Conservation (phyloP, 2,888 invertebrate species). For the Pterostichus madidus region DNA sequence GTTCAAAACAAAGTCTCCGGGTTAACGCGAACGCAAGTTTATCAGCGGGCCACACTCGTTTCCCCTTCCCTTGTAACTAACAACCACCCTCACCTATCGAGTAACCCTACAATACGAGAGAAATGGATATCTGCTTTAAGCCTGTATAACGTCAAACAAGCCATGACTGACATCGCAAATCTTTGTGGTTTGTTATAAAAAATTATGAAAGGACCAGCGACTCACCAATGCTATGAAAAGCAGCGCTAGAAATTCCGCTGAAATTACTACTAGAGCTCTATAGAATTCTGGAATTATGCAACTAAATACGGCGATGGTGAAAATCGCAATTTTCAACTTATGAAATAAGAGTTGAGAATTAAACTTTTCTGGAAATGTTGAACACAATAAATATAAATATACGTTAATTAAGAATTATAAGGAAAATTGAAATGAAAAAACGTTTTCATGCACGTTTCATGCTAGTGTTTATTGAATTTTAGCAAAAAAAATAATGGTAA, state of each 20-base stretch:
- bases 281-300: not conserved
- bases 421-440: no score
- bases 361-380: no score
- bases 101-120: not conserved
- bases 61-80: conserved; percentile 8
- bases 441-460: no score
- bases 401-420: no score
- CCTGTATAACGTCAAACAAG: not conserved
- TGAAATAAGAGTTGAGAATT: no score
- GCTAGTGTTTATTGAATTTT: no score
- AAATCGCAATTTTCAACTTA: no score
- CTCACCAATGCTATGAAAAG: not conserved
- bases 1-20: conserved; percentile 20
- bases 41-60: conserved; percentile 34
- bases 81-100: not conserved
- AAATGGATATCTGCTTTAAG: conserved; percentile 23
- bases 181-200: conserved; percentile 21
- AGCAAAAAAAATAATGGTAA: no score
- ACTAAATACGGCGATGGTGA: no score
- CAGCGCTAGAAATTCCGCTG: not conserved
- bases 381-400: no score
- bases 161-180: conserved; percentile 34
- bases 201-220: conserved; percentile 13
- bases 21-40: conserved; percentile 12
- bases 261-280: not conserved